These are phyloP conservation scores for Panthera leo DNA, from an alignment of 2,113 vertebrate species.

Conservation along the genomic window DNA sequence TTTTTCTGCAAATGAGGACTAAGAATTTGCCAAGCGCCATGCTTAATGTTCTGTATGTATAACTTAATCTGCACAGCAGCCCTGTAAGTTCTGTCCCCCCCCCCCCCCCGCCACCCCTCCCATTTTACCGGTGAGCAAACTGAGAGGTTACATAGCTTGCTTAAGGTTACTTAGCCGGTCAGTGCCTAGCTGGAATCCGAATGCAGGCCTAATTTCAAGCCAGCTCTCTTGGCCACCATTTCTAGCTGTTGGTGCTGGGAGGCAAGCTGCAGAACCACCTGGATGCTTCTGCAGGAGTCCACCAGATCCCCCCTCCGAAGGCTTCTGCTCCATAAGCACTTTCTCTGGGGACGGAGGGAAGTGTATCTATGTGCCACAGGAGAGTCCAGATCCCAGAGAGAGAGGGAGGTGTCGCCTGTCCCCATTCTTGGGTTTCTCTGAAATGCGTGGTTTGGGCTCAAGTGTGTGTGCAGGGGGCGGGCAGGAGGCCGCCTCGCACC, in stretches of 20 bases:
- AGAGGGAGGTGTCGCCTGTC: slow-evolving; percentile 46
- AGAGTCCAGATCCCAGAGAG: slow-evolving; percentile 70
- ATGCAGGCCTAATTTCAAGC: neutral
- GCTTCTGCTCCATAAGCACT: slow-evolving; percentile 29
- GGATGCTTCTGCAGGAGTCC: neutral
- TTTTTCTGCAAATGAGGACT: neutral
- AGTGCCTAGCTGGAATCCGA: neutral
- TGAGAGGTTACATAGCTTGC: slow-evolving; percentile 12
- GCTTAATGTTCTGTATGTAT: neutral
- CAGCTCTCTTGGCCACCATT: neutral
- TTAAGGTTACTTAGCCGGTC: neutral
- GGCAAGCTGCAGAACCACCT: neutral
- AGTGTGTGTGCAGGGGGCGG: neutral
- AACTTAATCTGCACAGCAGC: neutral
- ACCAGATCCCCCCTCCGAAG: neutral
- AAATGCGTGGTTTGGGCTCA: slow-evolving; percentile 71
- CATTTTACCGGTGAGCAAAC: slow-evolving; percentile 35
- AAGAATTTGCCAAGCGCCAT: neutral
- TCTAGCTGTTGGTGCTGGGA: neutral
- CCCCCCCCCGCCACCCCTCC: neutral
- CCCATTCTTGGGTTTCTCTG: slow-evolving; percentile 71
- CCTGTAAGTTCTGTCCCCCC: neutral
- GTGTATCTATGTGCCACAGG: slow-evolving; percentile 70
- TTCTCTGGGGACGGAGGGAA: slow-evolving; percentile 56
- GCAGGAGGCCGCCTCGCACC: slow-evolving; percentile 49